Evolutionary conservation across 2,888 invertebrate species (phyloP).

Genomic region (Eueremaeus valkanovi): DNA sequence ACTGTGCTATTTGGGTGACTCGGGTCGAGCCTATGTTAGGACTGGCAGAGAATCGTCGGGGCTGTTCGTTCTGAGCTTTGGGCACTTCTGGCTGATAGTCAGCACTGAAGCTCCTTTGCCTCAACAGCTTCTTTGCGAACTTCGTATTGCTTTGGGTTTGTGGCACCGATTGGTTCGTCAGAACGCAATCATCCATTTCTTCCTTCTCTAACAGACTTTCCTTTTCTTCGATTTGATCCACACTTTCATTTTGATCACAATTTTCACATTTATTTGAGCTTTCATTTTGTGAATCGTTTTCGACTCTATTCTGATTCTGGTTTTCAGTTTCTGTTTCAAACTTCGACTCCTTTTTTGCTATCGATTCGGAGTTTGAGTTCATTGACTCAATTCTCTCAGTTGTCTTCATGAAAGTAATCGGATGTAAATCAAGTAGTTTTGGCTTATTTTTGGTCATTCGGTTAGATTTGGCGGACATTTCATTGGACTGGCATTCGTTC

Average conservation of each 20-base stretch:
- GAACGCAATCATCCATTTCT: slow-evolving; percentile 2
- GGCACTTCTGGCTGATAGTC: slow-evolving; percentile 62
- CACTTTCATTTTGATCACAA: not conserved
- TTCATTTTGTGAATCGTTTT: not conserved
- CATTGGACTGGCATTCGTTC: slow-evolving; percentile 30
- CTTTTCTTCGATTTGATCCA: slow-evolving; percentile 8
- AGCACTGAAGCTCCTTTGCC: slow-evolving; percentile 46
- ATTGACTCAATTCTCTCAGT: not conserved
- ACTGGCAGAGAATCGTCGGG: slow-evolving; percentile 46
- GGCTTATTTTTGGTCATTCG: slow-evolving; percentile 38
- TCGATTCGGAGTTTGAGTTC: not conserved
- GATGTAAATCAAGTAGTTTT: slow-evolving; percentile 39
- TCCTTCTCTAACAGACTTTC: slow-evolving; percentile 11
- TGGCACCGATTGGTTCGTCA: slow-evolving; percentile 5
- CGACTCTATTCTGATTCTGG: too few species aligned
- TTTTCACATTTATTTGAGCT: not conserved
- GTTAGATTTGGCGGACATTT: slow-evolving; percentile 16
- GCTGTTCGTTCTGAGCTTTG: slow-evolving; percentile 36
- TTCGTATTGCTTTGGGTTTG: slow-evolving; percentile 16
- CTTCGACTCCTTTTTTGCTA: not conserved
- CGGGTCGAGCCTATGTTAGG: slow-evolving; percentile 39
- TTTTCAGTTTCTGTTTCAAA: not conserved
- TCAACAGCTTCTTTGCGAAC: slow-evolving; percentile 37
- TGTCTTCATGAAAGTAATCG: slow-evolving; percentile 37
- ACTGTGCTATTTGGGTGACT: slow-evolving; percentile 28